Evolutionary conservation across 2,113 vertebrate species (phyloP).

Genomic region (Gallinago media): DNA sequence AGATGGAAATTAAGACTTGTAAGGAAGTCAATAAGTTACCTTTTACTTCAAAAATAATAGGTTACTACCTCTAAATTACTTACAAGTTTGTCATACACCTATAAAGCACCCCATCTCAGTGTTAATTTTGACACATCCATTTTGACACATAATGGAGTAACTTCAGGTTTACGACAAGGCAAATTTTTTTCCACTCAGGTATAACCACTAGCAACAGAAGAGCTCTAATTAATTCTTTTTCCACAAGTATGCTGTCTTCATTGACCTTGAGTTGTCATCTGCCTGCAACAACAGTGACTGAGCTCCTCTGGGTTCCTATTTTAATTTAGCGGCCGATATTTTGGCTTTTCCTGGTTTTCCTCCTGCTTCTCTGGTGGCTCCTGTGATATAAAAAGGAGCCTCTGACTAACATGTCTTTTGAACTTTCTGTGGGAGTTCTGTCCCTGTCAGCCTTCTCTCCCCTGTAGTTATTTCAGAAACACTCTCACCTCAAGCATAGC

Average conservation of each 20-base stretch:
- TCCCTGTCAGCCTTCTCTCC: background rate
- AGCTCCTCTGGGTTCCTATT: background rate
- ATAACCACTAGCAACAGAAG: background rate
- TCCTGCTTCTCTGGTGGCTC: background rate
- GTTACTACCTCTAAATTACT: background rate
- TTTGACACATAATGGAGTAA: background rate
- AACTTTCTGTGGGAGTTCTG: background rate
- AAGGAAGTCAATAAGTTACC: background rate
- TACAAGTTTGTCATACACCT: background rate
- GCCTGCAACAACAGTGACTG: background rate
- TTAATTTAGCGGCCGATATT: background rate
- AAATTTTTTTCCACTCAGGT: background rate
- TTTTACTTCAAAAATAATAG: background rate
- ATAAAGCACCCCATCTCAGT: background rate
- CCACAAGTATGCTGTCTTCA: background rate
- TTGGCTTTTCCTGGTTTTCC: background rate
- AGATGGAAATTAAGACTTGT: background rate
- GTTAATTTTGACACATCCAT: background rate
- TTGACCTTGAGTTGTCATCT: background rate
- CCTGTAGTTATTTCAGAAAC: background rate
- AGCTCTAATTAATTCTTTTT: background rate
- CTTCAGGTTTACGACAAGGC: background rate
- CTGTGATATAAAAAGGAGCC: too few relatives aligned
- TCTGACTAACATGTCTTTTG: too few relatives aligned
- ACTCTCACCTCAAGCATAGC: background rate